phyloP scores from a whole-genome alignment of 2,113 vertebrate genomes.

The Brachyhypopomus occidentalis region DNA sequence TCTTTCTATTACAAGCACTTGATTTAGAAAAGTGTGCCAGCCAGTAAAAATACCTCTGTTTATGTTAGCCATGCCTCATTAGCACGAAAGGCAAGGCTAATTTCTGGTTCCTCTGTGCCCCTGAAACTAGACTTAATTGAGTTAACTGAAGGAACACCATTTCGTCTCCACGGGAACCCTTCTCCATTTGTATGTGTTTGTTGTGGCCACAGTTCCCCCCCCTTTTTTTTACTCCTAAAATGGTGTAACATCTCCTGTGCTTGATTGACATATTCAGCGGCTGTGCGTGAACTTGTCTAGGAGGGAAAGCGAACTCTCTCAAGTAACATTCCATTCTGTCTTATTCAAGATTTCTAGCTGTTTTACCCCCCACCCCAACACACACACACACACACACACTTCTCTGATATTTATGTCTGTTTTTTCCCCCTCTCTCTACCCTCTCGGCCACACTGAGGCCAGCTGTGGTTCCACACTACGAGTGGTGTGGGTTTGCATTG shows the following conservation, averaged over 20 bases:
- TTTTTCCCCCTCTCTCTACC: constrained; percentile 39
- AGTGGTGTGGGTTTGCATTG: constrained; percentile 31
- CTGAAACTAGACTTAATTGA: constrained; percentile 72
- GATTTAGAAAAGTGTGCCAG: constrained; percentile 73
- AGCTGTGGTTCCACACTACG: constrained; percentile 29
- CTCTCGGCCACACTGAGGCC: constrained; percentile 12
- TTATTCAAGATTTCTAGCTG: constrained; percentile 61
- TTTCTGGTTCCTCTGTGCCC: constrained; percentile 69
- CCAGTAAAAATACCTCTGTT: constrained; percentile 77
- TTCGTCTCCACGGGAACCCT: constrained; percentile 64
- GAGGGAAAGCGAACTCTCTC: constrained; percentile 60
- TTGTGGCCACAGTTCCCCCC: constrained; percentile 59
- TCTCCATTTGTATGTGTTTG: constrained; percentile 61
- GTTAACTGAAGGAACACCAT: constrained; percentile 71
- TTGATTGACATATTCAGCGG: constrained; percentile 82
- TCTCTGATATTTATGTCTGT: constrained; percentile 32
- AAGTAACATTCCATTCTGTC: constrained; percentile 63
- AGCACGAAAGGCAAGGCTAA: constrained; percentile 74
- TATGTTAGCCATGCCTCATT: constrained; percentile 74
- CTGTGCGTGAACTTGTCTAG: constrained; percentile 73
- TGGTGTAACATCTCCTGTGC: constrained; percentile 65
- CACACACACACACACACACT: constrained; percentile 33
- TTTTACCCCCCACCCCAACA: constrained; percentile 14
- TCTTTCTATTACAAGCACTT: constrained; percentile 74
- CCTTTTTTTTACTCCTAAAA: constrained; percentile 40